These are phyloP conservation scores for Lepilemur septentrionalis DNA, from an alignment of 2,797 vertebrate genomes.

Conservation along the genomic window DNA sequence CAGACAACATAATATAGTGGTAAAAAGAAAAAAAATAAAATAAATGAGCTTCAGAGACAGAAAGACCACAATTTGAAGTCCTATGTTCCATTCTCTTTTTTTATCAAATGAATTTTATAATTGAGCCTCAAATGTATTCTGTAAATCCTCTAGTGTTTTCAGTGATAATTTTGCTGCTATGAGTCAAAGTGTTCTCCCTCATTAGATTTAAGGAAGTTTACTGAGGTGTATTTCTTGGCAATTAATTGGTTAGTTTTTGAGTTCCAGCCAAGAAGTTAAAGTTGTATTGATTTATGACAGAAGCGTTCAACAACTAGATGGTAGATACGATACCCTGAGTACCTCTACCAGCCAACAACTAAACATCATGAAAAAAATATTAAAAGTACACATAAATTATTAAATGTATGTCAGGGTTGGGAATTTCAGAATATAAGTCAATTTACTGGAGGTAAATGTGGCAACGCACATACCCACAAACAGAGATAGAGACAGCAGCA, in stretches of 20 bases:
- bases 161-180: not conserved
- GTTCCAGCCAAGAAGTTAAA: not conserved
- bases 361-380: slow-evolving; percentile 49
- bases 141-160: not conserved
- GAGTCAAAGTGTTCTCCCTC: not conserved
- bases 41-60: not conserved
- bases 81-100: not conserved
- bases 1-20: not conserved
- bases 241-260: not conserved
- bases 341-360: not conserved
- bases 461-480: not conserved
- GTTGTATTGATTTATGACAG: slow-evolving; percentile 47
- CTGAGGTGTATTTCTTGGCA: not conserved
- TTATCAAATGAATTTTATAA: not conserved
- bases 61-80: not conserved
- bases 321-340: not conserved
- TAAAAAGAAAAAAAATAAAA: not conserved
- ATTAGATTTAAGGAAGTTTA: not conserved
- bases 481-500: not conserved
- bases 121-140: not conserved
- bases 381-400: slow-evolving; percentile 12
- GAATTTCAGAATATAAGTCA: slow-evolving; percentile 23
- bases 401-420: not conserved
- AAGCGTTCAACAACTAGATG: not conserved
- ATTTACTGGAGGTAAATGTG: slow-evolving; percentile 22